Evolutionary conservation across 2,797 vertebrate species (phyloP).

Genomic region (Rhinogobio ventralis): DNA sequence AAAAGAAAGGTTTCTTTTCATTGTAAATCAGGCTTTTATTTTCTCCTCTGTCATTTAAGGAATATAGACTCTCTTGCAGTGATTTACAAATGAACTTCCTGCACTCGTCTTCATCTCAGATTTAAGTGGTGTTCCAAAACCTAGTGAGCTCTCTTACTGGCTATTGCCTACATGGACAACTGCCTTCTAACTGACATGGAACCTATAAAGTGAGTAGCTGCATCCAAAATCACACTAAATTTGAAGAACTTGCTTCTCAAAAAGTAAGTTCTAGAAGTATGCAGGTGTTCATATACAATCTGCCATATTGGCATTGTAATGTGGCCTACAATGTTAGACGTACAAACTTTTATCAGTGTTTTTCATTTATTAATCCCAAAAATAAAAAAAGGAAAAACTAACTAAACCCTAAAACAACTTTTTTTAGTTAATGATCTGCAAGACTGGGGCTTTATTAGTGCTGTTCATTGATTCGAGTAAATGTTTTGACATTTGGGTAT

Average conservation of each 20-base stretch:
- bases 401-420: too few species aligned
- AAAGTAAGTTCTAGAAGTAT: not conserved
- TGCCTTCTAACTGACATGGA: too few species aligned
- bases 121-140: not conserved
- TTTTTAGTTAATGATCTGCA: too few species aligned
- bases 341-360: not conserved
- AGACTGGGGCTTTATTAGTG: too few species aligned
- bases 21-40: not conserved
- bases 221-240: not conserved
- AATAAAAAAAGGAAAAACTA: too few species aligned
- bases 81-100: not conserved
- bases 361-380: too few species aligned
- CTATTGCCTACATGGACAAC: too few species aligned
- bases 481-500: too few species aligned
- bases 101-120: not conserved
- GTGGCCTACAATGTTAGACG: not conserved
- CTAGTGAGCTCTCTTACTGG: not conserved
- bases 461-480: too few species aligned
- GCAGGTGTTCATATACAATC: not conserved
- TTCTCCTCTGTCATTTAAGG: not conserved
- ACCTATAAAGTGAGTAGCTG: not conserved
- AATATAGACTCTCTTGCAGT: not conserved
- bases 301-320: not conserved
- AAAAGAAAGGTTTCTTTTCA: not conserved
- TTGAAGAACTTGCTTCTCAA: not conserved